These are phyloP conservation scores for Vespertilio murinus DNA, from an alignment of 2,797 vertebrate genomes.

Conservation along the genomic window DNA sequence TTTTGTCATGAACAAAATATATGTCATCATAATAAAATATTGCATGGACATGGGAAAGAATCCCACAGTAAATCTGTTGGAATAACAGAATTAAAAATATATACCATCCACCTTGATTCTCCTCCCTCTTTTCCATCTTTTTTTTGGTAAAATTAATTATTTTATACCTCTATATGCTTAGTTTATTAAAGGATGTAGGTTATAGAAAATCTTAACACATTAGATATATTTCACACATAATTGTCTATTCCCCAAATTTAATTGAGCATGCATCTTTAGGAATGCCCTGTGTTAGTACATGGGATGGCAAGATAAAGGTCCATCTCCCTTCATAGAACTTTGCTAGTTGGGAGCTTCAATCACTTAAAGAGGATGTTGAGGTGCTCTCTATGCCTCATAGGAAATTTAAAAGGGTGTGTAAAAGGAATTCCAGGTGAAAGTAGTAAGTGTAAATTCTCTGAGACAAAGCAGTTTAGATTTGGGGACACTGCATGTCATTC, in stretches of 20 bases:
- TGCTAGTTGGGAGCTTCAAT: background rate
- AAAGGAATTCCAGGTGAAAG: background rate
- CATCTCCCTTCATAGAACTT: background rate
- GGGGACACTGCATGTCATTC: background rate
- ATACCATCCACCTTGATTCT: background rate
- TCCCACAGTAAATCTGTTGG: background rate
- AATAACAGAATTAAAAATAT: background rate
- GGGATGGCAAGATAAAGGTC: background rate
- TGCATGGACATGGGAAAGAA: background rate
- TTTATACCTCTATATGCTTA: background rate
- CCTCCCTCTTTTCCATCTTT: background rate
- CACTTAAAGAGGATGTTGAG: background rate
- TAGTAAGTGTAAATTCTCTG: background rate
- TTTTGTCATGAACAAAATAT: background rate
- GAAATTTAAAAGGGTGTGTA: background rate
- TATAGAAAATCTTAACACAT: background rate
- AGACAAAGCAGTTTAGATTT: background rate
- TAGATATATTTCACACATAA: background rate
- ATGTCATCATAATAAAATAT: background rate
- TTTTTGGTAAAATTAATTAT: background rate
- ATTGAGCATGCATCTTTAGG: background rate
- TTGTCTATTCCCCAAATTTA: background rate
- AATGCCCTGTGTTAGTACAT: background rate
- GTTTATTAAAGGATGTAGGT: background rate
- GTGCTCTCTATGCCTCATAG: background rate